Conservation (phyloP, 2,797 vertebrate genomes). For the Silurus aristotelis region DNA sequence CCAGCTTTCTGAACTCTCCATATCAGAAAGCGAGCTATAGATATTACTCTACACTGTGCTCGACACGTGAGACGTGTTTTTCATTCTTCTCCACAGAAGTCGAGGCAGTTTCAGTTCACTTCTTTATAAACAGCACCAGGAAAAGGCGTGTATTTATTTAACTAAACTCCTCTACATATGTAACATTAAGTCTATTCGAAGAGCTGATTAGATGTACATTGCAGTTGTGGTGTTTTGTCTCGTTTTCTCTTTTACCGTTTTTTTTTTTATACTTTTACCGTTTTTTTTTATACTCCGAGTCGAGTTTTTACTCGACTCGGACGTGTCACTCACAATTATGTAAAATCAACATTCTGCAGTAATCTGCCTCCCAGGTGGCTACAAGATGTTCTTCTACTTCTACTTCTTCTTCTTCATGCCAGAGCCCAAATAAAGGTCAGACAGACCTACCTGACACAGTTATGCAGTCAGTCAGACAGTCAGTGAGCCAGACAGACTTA, state of each 20-base stretch:
- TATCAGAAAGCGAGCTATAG: too few species aligned
- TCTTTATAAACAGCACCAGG: not conserved
- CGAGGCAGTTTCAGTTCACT: not conserved
- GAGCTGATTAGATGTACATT: not conserved
- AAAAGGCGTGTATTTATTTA: not conserved
- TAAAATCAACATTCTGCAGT: constrained; percentile 65
- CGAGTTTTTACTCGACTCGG: constrained; percentile 50
- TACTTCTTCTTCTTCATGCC: constrained; percentile 40
- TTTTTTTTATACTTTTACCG: not conserved
- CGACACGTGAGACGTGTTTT: not conserved
- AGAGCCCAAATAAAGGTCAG: constrained; percentile 41
- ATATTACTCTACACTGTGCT: too few species aligned
- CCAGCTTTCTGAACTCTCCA: too few species aligned
- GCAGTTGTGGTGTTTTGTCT: not conserved
- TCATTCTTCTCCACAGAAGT: too few species aligned
- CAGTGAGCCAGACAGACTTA: too few species aligned
- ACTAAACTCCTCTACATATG: not conserved
- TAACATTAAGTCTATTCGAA: too few species aligned
- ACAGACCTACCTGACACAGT: too few species aligned
- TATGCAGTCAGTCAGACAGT: too few species aligned
- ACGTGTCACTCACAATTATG: constrained; percentile 60
- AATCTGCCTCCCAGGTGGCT: constrained; percentile 67
- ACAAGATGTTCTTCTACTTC: constrained; percentile 67
- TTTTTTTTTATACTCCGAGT: not conserved
- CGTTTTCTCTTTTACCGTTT: too few species aligned